A percentile compares a stretch with the other conserved stretches of the same genome.
These are phyloP conservation scores for Dendronephthya gigantea DNA, from an alignment of 64 coral and sea anemone genomes.

Conservation along the genomic window DNA sequence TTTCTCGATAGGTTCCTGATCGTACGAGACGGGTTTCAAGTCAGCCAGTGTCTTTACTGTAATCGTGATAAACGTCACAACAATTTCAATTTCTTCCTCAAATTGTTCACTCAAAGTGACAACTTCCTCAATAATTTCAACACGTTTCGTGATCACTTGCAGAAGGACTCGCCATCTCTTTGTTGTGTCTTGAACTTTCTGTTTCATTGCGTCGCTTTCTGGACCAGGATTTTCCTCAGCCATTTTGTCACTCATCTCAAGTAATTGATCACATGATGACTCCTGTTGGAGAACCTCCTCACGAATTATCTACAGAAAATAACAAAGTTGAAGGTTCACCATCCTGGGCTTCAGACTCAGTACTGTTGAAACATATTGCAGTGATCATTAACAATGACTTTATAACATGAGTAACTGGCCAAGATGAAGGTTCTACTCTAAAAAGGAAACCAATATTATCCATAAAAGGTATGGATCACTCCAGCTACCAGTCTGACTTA, in stretches of 20 bases:
- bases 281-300: conserved; percentile 42
- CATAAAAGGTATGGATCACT: too few species aligned
- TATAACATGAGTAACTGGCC: too few species aligned
- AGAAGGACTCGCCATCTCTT: conserved; percentile 56
- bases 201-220: conserved; percentile 55
- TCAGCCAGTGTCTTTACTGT: neutral
- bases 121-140: conserved; percentile 6
- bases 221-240: conserved; percentile 39
- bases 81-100: conserved; percentile 10
- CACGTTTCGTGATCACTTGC: neutral
- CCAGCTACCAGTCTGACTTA: too few species aligned
- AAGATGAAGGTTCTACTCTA: too few species aligned
- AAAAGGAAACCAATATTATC: too few species aligned
- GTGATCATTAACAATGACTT: too few species aligned
- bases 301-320: neutral
- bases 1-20: conserved; percentile 41
- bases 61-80: neutral
- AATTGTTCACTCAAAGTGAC: neutral
- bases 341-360: neutral
- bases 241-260: conserved; percentile 47
- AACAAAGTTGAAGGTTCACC: neutral
- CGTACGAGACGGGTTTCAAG: conserved; percentile 35
- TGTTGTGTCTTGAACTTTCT: conserved; percentile 56
- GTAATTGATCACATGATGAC: conserved; percentile 37
- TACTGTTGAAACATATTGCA: neutral